Percentiles rank a stretch among this genome's conserved stretches.
phyloP scores from a whole-genome alignment of 2,888 invertebrate genomes.

The Noctua fimbriata region DNA sequence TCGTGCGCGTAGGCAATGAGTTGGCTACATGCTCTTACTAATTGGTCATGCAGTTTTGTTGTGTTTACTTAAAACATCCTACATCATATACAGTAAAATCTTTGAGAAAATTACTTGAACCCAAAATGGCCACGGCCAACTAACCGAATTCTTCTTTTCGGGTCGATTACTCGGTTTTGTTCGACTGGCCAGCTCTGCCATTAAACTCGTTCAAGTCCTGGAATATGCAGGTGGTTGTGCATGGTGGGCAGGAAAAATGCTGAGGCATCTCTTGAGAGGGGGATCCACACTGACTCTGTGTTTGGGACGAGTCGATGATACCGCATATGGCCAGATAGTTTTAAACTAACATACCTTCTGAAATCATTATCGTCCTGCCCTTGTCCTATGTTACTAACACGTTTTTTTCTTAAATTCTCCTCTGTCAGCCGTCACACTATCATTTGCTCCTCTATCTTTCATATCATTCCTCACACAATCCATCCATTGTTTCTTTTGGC shows the following conservation, averaged over 20 bases:
- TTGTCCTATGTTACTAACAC: too few relatives aligned
- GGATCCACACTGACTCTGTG: neutral
- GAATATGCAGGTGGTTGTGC: neutral
- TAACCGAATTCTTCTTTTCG: neutral
- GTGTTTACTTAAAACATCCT: neutral
- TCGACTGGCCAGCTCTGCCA: neutral
- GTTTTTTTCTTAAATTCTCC: too few relatives aligned
- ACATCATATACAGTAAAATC: neutral
- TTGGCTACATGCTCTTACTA: slow-evolving; percentile 28
- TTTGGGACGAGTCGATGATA: neutral
- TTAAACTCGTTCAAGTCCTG: neutral
- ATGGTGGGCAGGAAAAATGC: neutral
- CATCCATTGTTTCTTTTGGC: too few relatives aligned
- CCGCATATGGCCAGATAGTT: neutral
- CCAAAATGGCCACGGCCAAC: neutral
- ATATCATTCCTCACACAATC: too few relatives aligned
- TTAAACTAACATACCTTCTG: neutral
- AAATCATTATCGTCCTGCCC: too few relatives aligned
- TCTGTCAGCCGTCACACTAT: too few relatives aligned
- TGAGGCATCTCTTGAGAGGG: neutral
- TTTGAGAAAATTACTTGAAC: neutral
- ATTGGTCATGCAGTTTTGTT: slow-evolving; percentile 10
- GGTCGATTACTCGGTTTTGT: neutral
- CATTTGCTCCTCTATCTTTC: too few relatives aligned
- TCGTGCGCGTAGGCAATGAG: slow-evolving; percentile 42